These are phyloP conservation scores for Teleiodes luculella DNA, from an alignment of 2,888 invertebrate species.

Conservation along the genomic window DNA sequence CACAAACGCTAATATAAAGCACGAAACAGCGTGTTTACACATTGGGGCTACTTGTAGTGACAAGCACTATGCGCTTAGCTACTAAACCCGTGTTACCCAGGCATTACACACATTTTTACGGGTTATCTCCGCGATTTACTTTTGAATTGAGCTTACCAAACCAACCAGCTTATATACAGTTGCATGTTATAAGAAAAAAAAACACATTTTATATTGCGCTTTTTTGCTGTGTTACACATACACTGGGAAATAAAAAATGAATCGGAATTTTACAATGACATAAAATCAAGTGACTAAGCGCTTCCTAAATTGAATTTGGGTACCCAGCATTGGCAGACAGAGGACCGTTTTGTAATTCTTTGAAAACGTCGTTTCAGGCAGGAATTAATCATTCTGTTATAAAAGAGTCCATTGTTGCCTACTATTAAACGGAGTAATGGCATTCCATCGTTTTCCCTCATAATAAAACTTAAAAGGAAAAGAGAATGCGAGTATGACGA, in stretches of 20 bases:
- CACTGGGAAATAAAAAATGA: background rate
- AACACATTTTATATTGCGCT: too few species aligned
- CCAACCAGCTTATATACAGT: too few species aligned
- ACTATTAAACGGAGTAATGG: constrained; percentile 14
- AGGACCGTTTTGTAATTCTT: constrained; percentile 12
- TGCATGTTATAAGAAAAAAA: too few species aligned
- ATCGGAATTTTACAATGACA: constrained; percentile 1
- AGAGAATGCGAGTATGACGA: background rate
- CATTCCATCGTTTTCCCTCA: constrained; percentile 8
- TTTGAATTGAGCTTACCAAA: too few species aligned
- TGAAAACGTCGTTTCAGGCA: constrained; percentile 11
- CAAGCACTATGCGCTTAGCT: too few species aligned
- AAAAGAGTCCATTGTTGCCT: constrained; percentile 11
- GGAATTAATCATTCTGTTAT: constrained; percentile 14
- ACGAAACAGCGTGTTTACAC: too few species aligned
- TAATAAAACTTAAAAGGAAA: constrained; percentile 8
- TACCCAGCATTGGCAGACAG: constrained; percentile 5
- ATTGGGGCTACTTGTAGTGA: too few species aligned
- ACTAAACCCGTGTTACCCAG: too few species aligned
- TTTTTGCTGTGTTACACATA: background rate
- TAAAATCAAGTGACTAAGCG: constrained; percentile 6
- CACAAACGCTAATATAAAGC: too few species aligned
- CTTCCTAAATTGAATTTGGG: constrained; percentile 9
- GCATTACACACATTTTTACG: too few species aligned
- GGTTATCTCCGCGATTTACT: too few species aligned